A percentile compares a stretch with the other conserved stretches of the same genome.
Evolutionary conservation across 2,113 vertebrate genomes (phyloP).

Genomic region (Psilopsiagon aurifrons): DNA sequence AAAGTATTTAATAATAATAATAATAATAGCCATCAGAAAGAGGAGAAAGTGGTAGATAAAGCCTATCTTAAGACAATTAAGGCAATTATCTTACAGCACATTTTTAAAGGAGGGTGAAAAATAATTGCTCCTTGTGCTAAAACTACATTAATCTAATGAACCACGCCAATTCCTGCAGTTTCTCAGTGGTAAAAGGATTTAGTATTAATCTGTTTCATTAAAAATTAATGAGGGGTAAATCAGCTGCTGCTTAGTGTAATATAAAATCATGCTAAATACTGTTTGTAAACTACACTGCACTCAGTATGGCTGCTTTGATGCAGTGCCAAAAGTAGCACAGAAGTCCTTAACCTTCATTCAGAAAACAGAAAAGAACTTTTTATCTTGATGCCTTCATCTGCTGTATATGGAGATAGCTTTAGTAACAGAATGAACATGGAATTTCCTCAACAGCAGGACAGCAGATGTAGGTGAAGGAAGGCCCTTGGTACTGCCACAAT

Average conservation of each 20-base stretch:
- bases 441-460: not conserved
- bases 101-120: constrained; percentile 54
- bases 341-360: not conserved
- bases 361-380: not conserved
- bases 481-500: not conserved
- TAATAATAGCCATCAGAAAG: not conserved
- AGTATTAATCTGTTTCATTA: constrained; percentile 71
- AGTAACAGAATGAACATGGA: not conserved
- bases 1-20: not conserved
- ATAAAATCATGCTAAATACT: constrained; percentile 55
- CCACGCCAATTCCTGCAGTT: constrained; percentile 28
- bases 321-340: constrained; percentile 37
- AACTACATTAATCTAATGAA: constrained; percentile 60
- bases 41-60: not conserved
- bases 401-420: not conserved
- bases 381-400: not conserved
- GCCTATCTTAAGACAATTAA: not conserved
- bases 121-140: constrained; percentile 49
- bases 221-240: constrained; percentile 75
- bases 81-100: constrained; percentile 33
- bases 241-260: constrained; percentile 58
- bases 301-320: constrained; percentile 25
- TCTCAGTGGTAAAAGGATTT: constrained; percentile 55
- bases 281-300: constrained; percentile 23
- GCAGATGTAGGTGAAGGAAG: not conserved